Evolutionary conservation across 2,888 invertebrate species (phyloP).

Genomic region (Apodemia hepburni): DNA sequence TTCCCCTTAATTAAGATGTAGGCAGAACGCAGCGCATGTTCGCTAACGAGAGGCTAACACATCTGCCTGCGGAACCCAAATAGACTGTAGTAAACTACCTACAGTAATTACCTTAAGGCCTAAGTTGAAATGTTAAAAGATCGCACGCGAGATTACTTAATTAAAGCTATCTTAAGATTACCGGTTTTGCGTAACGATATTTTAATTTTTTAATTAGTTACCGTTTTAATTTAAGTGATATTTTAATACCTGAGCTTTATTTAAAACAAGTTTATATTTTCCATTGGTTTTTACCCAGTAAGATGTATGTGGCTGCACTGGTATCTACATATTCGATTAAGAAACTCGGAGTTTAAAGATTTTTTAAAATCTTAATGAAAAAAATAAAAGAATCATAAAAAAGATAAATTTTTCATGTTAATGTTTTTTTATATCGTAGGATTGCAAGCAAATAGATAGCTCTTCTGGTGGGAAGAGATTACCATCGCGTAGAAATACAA

Average conservation of each 20-base stretch:
- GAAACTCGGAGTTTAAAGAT: neutral
- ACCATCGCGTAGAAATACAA: too few relatives aligned
- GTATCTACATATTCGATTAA: neutral
- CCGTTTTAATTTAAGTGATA: slow-evolving; percentile 7
- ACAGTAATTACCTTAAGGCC: slow-evolving; percentile 8
- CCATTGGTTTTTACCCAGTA: neutral
- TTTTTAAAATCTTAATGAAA: too few relatives aligned
- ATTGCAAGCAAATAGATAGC: neutral
- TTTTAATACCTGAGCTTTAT: neutral
- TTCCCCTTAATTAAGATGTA: slow-evolving; percentile 71
- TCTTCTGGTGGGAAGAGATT: too few relatives aligned
- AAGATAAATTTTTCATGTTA: too few relatives aligned
- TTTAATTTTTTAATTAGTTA: slow-evolving; percentile 7
- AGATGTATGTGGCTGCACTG: neutral
- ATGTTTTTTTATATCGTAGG: neutral
- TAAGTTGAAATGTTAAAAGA: slow-evolving; percentile 11
- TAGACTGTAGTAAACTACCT: slow-evolving; percentile 12
- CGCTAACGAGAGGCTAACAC: slow-evolving; percentile 67
- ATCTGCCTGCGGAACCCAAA: slow-evolving; percentile 46
- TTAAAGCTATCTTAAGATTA: neutral
- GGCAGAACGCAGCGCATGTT: slow-evolving; percentile 63
- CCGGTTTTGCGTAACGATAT: slow-evolving; percentile 2
- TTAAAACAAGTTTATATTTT: neutral
- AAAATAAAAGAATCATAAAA: too few relatives aligned
- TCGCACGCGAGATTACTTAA: neutral